Percentiles rank a stretch among this genome's conserved stretches.
These are phyloP conservation scores for Neolamprologus hecqui DNA, from an alignment of 2,113 vertebrate species.

Conservation along the genomic window DNA sequence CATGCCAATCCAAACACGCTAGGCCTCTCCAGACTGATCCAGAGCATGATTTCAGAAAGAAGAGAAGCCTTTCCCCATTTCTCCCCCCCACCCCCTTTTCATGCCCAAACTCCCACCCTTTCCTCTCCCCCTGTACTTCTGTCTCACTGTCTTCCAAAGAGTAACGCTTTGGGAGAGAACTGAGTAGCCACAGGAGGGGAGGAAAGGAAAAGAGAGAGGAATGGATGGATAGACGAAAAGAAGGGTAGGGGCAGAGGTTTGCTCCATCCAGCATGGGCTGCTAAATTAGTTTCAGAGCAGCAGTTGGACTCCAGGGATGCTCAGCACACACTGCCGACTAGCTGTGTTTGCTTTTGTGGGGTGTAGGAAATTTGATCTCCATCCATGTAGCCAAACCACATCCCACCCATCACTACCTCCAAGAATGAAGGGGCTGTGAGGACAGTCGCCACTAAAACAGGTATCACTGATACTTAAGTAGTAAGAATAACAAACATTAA, in stretches of 20 bases:
- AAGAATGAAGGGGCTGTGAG: constrained; percentile 25
- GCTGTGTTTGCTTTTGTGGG: constrained; percentile 69
- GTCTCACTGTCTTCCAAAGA: constrained; percentile 43
- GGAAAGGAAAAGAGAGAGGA: constrained; percentile 9
- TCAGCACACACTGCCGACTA: constrained; percentile 58
- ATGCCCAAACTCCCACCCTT: constrained; percentile 46
- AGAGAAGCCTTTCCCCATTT: constrained; percentile 55
- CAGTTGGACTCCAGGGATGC: constrained; percentile 75
- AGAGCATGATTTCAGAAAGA: constrained; percentile 77
- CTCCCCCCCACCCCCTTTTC: background rate
- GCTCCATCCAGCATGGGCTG: constrained; percentile 77
- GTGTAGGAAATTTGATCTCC: constrained; percentile 64
- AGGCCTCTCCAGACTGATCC: constrained; percentile 73
- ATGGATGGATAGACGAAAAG: constrained; percentile 46
- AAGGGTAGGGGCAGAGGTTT: constrained; percentile 58
- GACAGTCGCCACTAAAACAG: constrained; percentile 26
- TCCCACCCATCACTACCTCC: constrained; percentile 50
- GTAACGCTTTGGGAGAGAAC: constrained; percentile 34
- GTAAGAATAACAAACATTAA: constrained; percentile 33
- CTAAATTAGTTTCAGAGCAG: constrained; percentile 83
- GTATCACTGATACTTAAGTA: constrained; percentile 32
- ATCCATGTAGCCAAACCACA: constrained; percentile 56
- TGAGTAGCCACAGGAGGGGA: constrained; percentile 22
- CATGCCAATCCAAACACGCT: constrained; percentile 82
- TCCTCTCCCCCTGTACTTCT: constrained; percentile 22